A percentile compares a stretch with the other conserved stretches of the same genome.
Conservation (phyloP, 2,888 invertebrate species). For the Diloba caeruleocephala region DNA sequence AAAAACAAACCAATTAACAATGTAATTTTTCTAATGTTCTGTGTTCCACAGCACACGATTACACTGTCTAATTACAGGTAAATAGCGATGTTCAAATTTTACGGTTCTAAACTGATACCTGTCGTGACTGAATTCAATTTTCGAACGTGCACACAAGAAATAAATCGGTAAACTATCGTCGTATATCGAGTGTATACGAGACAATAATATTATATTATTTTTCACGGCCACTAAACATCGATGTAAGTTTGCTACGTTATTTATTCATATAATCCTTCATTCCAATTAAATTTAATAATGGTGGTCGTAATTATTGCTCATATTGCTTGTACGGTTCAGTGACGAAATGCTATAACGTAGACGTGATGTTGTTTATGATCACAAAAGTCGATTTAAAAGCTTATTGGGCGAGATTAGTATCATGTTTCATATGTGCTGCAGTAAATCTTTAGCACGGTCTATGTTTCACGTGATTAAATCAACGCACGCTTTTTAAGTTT, state of each 20-base stretch:
- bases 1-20: constrained; percentile 4
- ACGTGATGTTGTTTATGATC: constrained; percentile 34
- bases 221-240: constrained; percentile 67
- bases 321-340: constrained; percentile 77
- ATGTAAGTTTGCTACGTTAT: constrained; percentile 71
- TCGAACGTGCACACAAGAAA: constrained; percentile 54
- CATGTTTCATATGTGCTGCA: constrained; percentile 24
- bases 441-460: constrained; percentile 24
- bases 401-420: constrained; percentile 37
- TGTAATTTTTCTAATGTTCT: background rate
- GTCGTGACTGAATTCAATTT: constrained; percentile 60
- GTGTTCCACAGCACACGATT: constrained; percentile 24
- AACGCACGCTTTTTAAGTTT: constrained; percentile 4
- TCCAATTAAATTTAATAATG: constrained; percentile 81
- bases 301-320: constrained; percentile 75
- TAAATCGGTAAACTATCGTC: constrained; percentile 76
- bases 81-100: constrained; percentile 52
- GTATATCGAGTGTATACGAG: constrained; percentile 60
- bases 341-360: constrained; percentile 57
- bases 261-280: constrained; percentile 77
- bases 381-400: constrained; percentile 42
- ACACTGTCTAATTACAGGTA: constrained; percentile 53
- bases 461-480: constrained; percentile 22
- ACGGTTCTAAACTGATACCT: constrained; percentile 39
- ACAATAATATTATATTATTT: constrained; percentile 56